Percentiles rank a stretch among this genome's conserved stretches.
Evolutionary conservation across 2,113 vertebrate genomes (phyloP).

Genomic region (Ictalurus furcatus): DNA sequence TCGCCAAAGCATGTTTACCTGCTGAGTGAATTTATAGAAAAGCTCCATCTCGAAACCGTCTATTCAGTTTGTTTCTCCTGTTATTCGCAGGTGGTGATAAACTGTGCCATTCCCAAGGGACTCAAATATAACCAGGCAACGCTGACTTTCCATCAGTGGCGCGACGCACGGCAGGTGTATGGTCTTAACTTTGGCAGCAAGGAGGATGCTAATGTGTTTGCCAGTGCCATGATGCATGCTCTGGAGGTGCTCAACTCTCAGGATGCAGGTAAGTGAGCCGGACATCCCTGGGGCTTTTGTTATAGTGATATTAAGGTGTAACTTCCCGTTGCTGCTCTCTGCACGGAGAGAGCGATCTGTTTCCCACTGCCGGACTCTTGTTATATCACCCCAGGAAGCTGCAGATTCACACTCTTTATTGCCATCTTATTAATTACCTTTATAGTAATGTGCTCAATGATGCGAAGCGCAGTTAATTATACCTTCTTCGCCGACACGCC

Average conservation of each 20-base stretch:
- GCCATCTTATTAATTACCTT: conserved; percentile 47
- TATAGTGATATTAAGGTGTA: neutral
- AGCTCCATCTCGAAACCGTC: neutral
- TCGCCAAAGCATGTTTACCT: neutral
- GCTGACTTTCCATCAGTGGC: conserved; percentile 98
- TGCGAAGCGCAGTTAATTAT: conserved; percentile 52
- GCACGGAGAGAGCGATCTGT: neutral
- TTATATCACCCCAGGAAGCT: conserved; percentile 40
- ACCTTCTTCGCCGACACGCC: conserved; percentile 27
- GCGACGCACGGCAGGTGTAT: conserved; percentile 94
- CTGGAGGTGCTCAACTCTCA: conserved; percentile 98
- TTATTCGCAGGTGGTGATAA: conserved; percentile 90
- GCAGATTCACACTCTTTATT: conserved; percentile 37
- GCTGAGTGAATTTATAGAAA: neutral
- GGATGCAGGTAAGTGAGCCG: conserved; percentile 81
- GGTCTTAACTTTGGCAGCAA: conserved; percentile 99
- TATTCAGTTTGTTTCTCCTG: neutral
- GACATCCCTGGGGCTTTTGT: neutral
- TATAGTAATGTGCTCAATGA: conserved; percentile 42
- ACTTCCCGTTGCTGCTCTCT: conserved; percentile 21
- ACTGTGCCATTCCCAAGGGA: conserved; percentile 99
- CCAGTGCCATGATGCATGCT: conserved; percentile 99
- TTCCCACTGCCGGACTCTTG: conserved; percentile 39
- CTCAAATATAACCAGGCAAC: conserved; percentile 99
- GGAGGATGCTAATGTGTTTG: conserved; percentile 98